Evolutionary conservation across 2,888 invertebrate genomes (phyloP), one percentile per base, ranked within the genome.

Genomic region (Aphidius colemani): DNA sequence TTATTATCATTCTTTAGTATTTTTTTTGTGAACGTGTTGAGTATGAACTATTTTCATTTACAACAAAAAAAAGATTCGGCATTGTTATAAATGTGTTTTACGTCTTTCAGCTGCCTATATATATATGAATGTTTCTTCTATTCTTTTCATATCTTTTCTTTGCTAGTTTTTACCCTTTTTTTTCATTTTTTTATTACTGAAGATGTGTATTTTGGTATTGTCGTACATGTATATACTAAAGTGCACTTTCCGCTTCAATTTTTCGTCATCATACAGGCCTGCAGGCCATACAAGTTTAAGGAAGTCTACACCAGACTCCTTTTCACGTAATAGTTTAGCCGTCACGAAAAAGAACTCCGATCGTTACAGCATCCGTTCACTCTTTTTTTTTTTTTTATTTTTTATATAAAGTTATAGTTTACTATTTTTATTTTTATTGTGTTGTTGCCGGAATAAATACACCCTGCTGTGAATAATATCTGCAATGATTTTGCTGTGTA

Each of bases 71-170:
- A 30, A 30, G 75, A 76, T 78, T 5, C 77, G 75, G 73, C 75
- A 76, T 78, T 76, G 75, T 78, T 75, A 74, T 74, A 74, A 72
- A 77, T 78, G 77, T 77, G 72, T 73, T 77, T 74, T 72, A 73
- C 73, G 72, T 74, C 70, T 72, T 70, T 68, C 70, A 66, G 67
- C 68, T 67, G 69, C 68, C 61, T 30, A 30, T 30, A 30, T 30
- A 30, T 30, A 5, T 57, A 53, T 66, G 58, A 63, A 64, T 66
- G 67, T 65, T 53, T 58, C 59, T 59, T 59, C 62, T 65, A 39
- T 51, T 51, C 9, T n/a, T 51, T 51, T 39, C 40, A 30, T 18
- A 30, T 9, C 45, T 13, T 7, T 55, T 41, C 41, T 13, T 40
- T n/a, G 55, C 7, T 39, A 13, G 13, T 10, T 13, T n/a, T 13